phyloP scores from a whole-genome alignment of 2,113 vertebrate species.

The Noturus placidus region DNA sequence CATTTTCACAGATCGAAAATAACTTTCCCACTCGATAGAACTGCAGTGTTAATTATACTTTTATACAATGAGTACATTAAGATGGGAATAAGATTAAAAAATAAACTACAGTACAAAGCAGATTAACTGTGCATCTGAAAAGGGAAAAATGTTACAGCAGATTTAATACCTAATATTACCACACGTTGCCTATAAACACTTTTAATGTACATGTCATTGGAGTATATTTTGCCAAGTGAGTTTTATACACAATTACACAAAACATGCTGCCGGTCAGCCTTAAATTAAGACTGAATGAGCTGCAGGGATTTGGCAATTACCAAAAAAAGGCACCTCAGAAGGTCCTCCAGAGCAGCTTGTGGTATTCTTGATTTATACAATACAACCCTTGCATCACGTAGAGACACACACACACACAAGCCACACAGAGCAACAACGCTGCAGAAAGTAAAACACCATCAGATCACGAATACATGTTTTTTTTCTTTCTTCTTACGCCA shows the following conservation, averaged over 20 bases:
- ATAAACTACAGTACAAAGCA: conserved; percentile 26
- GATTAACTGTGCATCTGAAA: background rate
- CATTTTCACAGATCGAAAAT: background rate
- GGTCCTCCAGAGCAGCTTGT: conserved; percentile 21
- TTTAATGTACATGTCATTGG: conserved; percentile 18
- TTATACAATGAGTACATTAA: conserved; percentile 13
- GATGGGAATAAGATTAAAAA: conserved; percentile 14
- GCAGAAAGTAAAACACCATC: conserved; percentile 36
- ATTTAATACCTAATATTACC: conserved; percentile 16
- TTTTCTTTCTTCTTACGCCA: background rate
- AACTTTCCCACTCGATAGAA: conserved; percentile 5
- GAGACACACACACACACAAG: conserved; percentile 18
- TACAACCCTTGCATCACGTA: conserved; percentile 11
- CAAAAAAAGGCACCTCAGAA: conserved; percentile 42
- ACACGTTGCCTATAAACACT: conserved; percentile 19
- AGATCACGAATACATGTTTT: background rate
- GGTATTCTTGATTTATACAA: conserved; percentile 1
- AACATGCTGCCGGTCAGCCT: background rate
- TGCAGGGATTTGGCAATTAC: conserved; percentile 39
- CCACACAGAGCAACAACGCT: conserved; percentile 28
- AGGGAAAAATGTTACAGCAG: conserved; percentile 20
- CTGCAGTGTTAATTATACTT: conserved; percentile 34
- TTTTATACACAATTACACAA: conserved; percentile 33
- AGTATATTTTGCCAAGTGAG: conserved; percentile 14
- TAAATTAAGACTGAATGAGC: conserved; percentile 10